Evolutionary conservation across 2,113 vertebrate species (phyloP).

Genomic region (Macrotis lagotis): DNA sequence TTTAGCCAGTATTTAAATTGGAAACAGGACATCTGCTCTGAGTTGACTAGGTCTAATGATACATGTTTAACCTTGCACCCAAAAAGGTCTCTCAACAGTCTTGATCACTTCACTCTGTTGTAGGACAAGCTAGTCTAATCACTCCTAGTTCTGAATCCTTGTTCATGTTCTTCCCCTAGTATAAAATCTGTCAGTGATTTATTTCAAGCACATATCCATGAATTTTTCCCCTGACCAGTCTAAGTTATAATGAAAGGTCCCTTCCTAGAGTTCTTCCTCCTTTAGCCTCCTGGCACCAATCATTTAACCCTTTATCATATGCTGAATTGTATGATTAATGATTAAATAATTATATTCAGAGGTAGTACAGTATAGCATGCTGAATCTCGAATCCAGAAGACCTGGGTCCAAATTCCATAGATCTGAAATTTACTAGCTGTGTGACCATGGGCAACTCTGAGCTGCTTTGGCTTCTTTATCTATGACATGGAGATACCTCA

Average conservation of each 20-base stretch:
- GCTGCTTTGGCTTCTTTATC: not conserved
- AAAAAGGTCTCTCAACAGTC: not conserved
- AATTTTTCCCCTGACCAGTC: too few relatives aligned
- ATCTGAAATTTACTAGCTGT: not conserved
- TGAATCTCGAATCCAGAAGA: not conserved
- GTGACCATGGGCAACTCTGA: not conserved
- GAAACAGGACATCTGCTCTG: not conserved
- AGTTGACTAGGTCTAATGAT: not conserved
- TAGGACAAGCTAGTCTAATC: not conserved
- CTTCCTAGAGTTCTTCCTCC: not conserved
- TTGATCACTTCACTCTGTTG: not conserved
- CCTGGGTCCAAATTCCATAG: not conserved
- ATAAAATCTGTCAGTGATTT: not conserved
- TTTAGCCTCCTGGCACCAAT: not conserved
- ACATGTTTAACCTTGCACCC: not conserved
- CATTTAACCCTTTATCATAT: not conserved
- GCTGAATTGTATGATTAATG: not conserved
- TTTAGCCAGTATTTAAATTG: conserved; percentile 12
- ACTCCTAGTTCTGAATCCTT: not conserved
- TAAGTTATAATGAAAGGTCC: not conserved
- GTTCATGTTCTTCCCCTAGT: not conserved
- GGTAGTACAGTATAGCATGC: not conserved
- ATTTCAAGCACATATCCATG: not conserved
- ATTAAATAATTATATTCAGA: not conserved
- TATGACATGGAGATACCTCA: not conserved